Base-by-base conservation (phyloP, 2,888 invertebrate genomes). In the Platycheirus rosarum region DNA sequence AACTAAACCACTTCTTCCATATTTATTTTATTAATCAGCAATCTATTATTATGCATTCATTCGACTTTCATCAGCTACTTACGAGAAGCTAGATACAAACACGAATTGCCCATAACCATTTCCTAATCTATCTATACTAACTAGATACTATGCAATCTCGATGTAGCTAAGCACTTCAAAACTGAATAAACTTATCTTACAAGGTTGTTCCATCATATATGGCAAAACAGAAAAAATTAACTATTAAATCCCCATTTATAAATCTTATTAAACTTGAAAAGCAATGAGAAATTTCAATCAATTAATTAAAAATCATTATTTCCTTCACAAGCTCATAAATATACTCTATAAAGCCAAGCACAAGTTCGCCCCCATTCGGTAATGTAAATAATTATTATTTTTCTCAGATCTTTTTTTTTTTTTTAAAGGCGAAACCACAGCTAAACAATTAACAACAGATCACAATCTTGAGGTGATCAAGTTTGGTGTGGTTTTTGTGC, bases 391-490 rank as follows among this genome's bases (percentile, higher is more conserved):
- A 57, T 40, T 42, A 26, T 29, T 60, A 42, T 60, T 26, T 44
- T 60, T 60, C 20, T 26, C 16, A 55, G 55, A 42, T 26, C 29
- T 40, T 2, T 35, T 35, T n/a, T 8, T 8, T 29, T 53, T 70
- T 49, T 32, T 68, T 63, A 71, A 71, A 66, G 53, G 53, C 71
- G 68, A 71, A 70, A 46, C 60, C 70, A 51, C 66, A 71, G 53
- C 57, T 13, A 76, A 60, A 76, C 65, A 76, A 65, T 76, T 65
- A 75, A 65, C 40, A 35, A 66, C 40, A 35, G 71, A 77, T 77
- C 71, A 70, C 66, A 55, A 77, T 73, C 77, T 77, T 77, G 66
- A 77, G 77, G 82, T 82, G 77, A 77, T 66, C 82, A 77, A 82
- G 60, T 71, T 53, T 71, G 53, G 42, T 46, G 20, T 23, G 7